Conservation (phyloP, 2,797 vertebrate species). For the Peromyscus eremicus region DNA sequence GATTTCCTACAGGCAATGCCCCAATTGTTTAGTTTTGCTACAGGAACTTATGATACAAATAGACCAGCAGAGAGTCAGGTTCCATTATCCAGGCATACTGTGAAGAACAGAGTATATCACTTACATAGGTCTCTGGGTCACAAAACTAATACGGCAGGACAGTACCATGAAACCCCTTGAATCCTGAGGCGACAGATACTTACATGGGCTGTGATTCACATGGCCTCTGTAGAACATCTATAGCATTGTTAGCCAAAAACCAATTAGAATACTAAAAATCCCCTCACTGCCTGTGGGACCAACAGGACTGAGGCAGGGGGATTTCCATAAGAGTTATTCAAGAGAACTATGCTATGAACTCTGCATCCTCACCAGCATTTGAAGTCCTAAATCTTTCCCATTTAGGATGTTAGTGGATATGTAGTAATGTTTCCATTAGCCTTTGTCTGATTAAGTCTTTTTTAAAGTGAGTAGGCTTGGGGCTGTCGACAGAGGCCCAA, state of each 20-base stretch:
- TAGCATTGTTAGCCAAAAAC: conserved; percentile 18
- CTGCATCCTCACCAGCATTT: neutral
- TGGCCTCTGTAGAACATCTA: conserved; percentile 2
- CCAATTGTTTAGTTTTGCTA: conserved; percentile 4
- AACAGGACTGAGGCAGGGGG: neutral
- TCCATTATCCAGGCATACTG: conserved; percentile 9
- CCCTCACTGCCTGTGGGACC: neutral
- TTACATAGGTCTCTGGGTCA: conserved; percentile 11
- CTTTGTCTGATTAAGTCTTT: conserved; percentile 1
- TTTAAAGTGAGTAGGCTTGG: neutral
- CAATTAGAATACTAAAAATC: conserved; percentile 3
- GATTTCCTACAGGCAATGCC: conserved; percentile 16
- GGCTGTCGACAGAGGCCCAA: neutral
- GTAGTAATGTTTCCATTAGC: neutral
- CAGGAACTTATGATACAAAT: conserved; percentile 36
- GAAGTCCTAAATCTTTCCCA: neutral
- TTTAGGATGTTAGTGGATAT: neutral
- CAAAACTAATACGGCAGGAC: conserved; percentile 48
- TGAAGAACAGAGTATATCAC: neutral
- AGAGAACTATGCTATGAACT: neutral
- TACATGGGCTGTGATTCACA: conserved; percentile 35
- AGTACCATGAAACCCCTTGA: neutral
- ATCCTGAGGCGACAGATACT: conserved; percentile 36
- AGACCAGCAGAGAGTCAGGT: conserved; percentile 45
- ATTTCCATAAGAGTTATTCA: neutral